Base-by-base conservation (phyloP, 1,140 invertebrate species). In the Hestina assimilis region DNA sequence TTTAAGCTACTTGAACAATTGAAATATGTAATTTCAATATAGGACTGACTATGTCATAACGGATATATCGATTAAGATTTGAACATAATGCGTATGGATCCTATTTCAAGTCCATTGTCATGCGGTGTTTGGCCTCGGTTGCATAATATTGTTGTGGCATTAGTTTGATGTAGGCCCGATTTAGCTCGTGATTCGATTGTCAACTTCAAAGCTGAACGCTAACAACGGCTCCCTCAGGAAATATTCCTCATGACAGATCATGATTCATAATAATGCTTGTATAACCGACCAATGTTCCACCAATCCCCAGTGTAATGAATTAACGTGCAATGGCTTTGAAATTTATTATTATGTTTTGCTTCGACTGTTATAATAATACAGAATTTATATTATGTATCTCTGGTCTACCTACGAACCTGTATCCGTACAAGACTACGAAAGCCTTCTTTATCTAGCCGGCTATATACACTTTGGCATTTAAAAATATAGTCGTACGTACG, bases 61-160 rank as follows among this genome's bases (percentile, higher is more conserved):
- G 31, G 24, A 11, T 12, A 14, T 14, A 40, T 40, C 24, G 5
- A 51, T 8, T 40, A 9, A 51, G 26, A 12, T 51, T 20, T 24
- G 46, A 56, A 56, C 42, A 52, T 23, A 41, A 26, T 61, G 23
- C 29, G 23, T 59, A 58, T 62, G 71, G 72, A 75, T 81, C 70
- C 65, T 64, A 75, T 71, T 75, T 75, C 80, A 78, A 78, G 76
- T 83, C 72, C 78, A 84, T 81, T 81, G 76, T 81, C 81, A 81
- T 79, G 71, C 72, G 68, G 69, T 71, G 55, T 43, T 68, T 61
- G 60, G 60, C 28, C 55, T 48, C 52, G 60, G 58, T 81, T 84
- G 70, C 76, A 73, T 73, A 79, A 83, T 52, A 60, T 52, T 63
- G 65, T 46, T 59, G 28, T 35, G 50, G 26, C 50, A 46, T 59